phyloP scores from a whole-genome alignment of 2,888 invertebrate species.

The Portevinia maculata region DNA sequence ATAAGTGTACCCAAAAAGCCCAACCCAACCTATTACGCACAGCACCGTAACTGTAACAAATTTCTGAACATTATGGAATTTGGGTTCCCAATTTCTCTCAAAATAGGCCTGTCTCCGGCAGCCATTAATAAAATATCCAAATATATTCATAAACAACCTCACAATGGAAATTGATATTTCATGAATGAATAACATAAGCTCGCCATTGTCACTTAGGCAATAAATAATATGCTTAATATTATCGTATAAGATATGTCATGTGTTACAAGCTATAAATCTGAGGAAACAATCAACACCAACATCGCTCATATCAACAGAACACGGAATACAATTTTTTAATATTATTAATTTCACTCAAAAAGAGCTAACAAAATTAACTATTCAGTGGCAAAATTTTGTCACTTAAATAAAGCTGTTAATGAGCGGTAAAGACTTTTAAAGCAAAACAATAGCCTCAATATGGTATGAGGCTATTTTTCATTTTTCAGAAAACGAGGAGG shows the following conservation, averaged over 20 bases:
- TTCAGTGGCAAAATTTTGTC: conserved; percentile 63
- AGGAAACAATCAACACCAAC: conserved; percentile 9
- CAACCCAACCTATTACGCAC: no score
- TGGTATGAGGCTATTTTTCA: conserved; percentile 1
- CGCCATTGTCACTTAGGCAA: conserved; percentile 46
- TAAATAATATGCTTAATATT: conserved; percentile 34
- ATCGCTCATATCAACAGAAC: conserved; percentile 20
- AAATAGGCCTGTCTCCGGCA: conserved; percentile 25
- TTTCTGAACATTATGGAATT: no score
- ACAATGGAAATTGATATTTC: neutral
- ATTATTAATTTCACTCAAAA: conserved; percentile 2
- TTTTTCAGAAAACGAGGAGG: conserved; percentile 9
- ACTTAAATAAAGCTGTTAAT: conserved; percentile 53
- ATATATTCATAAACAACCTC: neutral
- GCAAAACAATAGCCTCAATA: conserved; percentile 52
- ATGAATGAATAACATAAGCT: neutral
- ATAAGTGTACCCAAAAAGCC: no score
- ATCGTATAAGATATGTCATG: conserved; percentile 32
- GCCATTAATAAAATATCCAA: conserved; percentile 34
- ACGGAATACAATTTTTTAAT: conserved; percentile 23
- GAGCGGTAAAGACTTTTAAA: conserved; percentile 45
- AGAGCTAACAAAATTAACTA: conserved; percentile 7
- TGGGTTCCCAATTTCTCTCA: neutral
- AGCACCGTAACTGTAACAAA: no score
- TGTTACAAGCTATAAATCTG: conserved; percentile 46